These are phyloP conservation scores for Drosophila cracens DNA, from an alignment of 2,888 invertebrate genomes.

Conservation along the genomic window DNA sequence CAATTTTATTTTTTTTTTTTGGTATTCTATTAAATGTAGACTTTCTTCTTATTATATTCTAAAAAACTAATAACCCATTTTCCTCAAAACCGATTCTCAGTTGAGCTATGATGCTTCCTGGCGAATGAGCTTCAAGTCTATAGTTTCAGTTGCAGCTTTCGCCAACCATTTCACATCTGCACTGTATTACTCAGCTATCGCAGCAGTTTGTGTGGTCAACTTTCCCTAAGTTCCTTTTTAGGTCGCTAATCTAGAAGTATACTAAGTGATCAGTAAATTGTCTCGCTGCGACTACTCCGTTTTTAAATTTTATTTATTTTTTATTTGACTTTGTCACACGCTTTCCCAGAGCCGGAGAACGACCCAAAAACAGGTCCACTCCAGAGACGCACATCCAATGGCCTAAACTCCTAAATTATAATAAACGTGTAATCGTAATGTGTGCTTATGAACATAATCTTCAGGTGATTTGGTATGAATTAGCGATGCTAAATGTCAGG, in stretches of 20 bases:
- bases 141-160: slow-evolving; percentile 28
- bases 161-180: slow-evolving; percentile 31
- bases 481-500: slow-evolving; percentile 82
- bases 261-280: slow-evolving; percentile 50
- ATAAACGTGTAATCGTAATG: slow-evolving; percentile 83
- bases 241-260: slow-evolving; percentile 51
- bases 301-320: neutral
- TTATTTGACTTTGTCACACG: slow-evolving; percentile 39
- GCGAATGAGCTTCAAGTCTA: neutral
- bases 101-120: neutral
- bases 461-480: slow-evolving; percentile 80
- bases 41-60: neutral
- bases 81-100: neutral
- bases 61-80: neutral
- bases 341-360: slow-evolving; percentile 39
- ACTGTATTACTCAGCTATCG: slow-evolving; percentile 22
- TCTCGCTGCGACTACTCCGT: slow-evolving; percentile 1
- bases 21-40: neutral
- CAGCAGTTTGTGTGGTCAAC: slow-evolving; percentile 41
- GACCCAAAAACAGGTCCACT: slow-evolving; percentile 24
- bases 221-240: slow-evolving; percentile 52
- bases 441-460: slow-evolving; percentile 82
- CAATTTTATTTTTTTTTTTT: neutral
- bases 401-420: slow-evolving; percentile 80
- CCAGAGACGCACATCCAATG: neutral